phyloP scores from a whole-genome alignment of 2,113 vertebrate genomes.

The Oreochromis spilurus region DNA sequence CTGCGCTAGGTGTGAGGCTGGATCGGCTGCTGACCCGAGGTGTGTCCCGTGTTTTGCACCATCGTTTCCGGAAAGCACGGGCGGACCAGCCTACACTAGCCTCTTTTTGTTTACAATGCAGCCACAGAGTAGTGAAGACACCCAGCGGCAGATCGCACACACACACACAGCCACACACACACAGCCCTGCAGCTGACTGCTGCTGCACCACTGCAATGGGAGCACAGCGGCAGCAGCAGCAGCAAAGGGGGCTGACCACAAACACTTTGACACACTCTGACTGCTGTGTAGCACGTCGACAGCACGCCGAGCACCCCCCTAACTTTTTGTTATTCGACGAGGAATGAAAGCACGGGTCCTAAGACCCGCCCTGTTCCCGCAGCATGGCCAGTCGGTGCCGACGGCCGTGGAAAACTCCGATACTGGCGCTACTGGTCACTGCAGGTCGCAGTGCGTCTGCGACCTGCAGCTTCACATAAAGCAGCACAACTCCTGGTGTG shows the following conservation, averaged over 20 bases:
- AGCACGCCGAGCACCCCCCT: neutral
- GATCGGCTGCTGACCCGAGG: slow-evolving; percentile 30
- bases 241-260: neutral
- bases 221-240: neutral
- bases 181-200: slow-evolving; percentile 3
- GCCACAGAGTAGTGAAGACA: neutral
- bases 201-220: slow-evolving; percentile 13
- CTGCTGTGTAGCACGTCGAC: slow-evolving; percentile 2
- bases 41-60: slow-evolving; percentile 52
- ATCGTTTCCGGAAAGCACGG: slow-evolving; percentile 51
- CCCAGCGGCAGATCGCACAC: slow-evolving; percentile 13
- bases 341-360: slow-evolving; percentile 48
- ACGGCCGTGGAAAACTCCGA: neutral
- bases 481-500: neutral
- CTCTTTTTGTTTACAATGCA: neutral
- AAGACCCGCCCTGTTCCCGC: slow-evolving; percentile 44
- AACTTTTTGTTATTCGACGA: slow-evolving; percentile 60
- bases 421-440: neutral
- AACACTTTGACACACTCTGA: neutral
- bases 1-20: neutral
- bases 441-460: neutral
- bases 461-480: neutral
- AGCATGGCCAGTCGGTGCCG: neutral
- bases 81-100: neutral
- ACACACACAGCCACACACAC: neutral